phyloP scores from a whole-genome alignment of 2,113 vertebrate genomes.

The Ochotona curzoniae region DNA sequence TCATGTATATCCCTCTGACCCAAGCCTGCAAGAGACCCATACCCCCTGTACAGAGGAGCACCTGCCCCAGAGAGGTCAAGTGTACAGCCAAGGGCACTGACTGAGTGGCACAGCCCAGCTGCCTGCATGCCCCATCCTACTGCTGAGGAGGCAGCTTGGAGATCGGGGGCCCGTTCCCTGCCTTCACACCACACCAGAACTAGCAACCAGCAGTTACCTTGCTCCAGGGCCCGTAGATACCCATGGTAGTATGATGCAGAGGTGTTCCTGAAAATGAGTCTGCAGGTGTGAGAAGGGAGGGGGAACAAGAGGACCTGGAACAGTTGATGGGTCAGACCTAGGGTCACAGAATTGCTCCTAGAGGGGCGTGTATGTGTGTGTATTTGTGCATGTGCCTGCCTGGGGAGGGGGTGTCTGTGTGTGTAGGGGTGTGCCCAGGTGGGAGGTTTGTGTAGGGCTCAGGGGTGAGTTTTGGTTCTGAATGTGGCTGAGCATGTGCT shows the following conservation, averaged over 20 bases:
- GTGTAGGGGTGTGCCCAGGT: neutral
- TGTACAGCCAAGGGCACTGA: neutral
- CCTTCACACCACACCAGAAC: neutral
- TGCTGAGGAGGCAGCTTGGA: neutral
- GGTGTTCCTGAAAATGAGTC: neutral
- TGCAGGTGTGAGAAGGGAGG: accelerated
- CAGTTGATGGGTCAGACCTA: too few relatives aligned
- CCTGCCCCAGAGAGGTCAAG: neutral
- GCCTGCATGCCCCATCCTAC: neutral
- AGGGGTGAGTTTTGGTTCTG: neutral
- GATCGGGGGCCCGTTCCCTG: neutral
- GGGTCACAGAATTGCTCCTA: neutral
- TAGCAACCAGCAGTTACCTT: neutral
- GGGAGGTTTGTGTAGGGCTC: neutral
- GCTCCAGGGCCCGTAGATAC: neutral
- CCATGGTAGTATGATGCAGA: neutral
- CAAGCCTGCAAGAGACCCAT: neutral
- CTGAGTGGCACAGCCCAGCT: neutral
- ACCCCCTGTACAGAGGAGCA: neutral
- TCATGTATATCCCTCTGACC: neutral
- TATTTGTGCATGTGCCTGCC: too few relatives aligned
- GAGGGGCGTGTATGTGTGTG: neutral
- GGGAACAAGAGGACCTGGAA: neutral
- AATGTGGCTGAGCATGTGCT: neutral
- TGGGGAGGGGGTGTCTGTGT: neutral